phyloP scores from a whole-genome alignment of 2,888 invertebrate genomes.

The Erebia aethiops region DNA sequence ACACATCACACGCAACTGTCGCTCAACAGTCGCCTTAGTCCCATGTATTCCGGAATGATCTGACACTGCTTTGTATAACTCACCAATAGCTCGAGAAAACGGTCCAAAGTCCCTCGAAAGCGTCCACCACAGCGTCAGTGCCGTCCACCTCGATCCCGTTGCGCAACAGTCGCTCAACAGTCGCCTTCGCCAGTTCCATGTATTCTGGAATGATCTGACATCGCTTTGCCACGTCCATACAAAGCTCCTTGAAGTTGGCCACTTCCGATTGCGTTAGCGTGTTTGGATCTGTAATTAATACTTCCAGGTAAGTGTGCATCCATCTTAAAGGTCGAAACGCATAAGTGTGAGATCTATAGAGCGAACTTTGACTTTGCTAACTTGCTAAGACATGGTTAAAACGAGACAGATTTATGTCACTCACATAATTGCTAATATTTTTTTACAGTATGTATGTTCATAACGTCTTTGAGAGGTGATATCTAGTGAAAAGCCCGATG shows the following conservation, averaged over 20 bases:
- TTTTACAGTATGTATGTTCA: too few species aligned
- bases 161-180: conserved; percentile 58
- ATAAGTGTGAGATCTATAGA: too few species aligned
- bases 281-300: conserved; percentile 54
- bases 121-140: conserved; percentile 53
- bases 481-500: too few species aligned
- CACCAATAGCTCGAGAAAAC: conserved; percentile 74
- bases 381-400: too few species aligned
- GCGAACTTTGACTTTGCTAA: too few species aligned
- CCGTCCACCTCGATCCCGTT: conserved; percentile 39
- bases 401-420: too few species aligned
- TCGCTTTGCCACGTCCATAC: conserved; percentile 65
- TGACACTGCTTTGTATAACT: conserved; percentile 65
- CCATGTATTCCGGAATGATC: conserved; percentile 77
- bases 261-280: conserved; percentile 64
- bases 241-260: conserved; percentile 66
- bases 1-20: conserved; percentile 53
- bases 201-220: conserved; percentile 78
- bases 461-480: too few species aligned
- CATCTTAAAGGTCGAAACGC: too few species aligned
- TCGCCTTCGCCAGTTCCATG: conserved; percentile 70
- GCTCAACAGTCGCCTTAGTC: conserved; percentile 65
- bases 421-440: too few species aligned
- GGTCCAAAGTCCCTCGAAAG: conserved; percentile 72
- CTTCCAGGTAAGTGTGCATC: too few species aligned